Evolutionary conservation across 2,888 invertebrate genomes (phyloP).

Genomic region (Papilio demoleus): DNA sequence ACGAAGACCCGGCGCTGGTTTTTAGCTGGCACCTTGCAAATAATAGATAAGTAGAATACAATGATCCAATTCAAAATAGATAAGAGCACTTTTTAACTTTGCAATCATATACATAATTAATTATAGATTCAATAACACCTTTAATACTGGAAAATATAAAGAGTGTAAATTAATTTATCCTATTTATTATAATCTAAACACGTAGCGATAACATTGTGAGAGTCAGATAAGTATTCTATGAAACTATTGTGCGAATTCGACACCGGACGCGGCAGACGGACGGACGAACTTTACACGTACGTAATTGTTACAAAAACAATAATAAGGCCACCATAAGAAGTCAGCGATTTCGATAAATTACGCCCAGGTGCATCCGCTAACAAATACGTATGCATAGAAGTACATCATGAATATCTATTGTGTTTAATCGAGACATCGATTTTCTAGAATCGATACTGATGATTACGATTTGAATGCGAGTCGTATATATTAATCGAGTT

Average conservation of each 20-base stretch:
- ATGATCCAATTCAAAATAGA: no score
- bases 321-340: conserved; percentile 51
- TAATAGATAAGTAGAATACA: no score
- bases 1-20: no score
- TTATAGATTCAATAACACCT: no score
- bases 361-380: conserved; percentile 48
- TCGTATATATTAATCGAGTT: background rate
- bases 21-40: no score
- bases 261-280: conserved; percentile 62
- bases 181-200: conserved; percentile 39
- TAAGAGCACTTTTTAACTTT: no score
- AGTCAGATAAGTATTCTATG: conserved; percentile 54
- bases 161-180: background rate
- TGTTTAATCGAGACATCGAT: conserved; percentile 39
- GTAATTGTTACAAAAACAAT: conserved; percentile 61
- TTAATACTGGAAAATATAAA: no score
- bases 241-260: conserved; percentile 64
- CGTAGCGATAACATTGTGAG: conserved; percentile 45
- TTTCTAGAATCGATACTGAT: conserved; percentile 30
- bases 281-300: conserved; percentile 47
- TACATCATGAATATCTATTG: conserved; percentile 46
- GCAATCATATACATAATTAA: no score
- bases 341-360: conserved; percentile 44
- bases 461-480: conserved; percentile 32
- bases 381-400: conserved; percentile 40